These are phyloP conservation scores for Oligia latruncula DNA, from an alignment of 2,888 invertebrate species.

Conservation along the genomic window DNA sequence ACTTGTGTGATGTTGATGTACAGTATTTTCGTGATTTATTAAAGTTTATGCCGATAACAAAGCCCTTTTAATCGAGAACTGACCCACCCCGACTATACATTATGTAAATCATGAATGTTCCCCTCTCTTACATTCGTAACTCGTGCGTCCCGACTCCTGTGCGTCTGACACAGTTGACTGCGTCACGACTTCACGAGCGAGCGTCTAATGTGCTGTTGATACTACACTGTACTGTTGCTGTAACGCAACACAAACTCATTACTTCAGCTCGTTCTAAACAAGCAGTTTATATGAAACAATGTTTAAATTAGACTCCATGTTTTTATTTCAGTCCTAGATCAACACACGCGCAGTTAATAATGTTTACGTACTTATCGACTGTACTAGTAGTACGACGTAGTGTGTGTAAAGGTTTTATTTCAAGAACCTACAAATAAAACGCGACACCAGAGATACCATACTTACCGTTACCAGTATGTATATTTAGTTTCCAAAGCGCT, in stretches of 20 bases:
- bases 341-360: constrained; percentile 24
- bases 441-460: no score
- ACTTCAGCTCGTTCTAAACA: constrained; percentile 17
- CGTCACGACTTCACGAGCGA: constrained; percentile 5
- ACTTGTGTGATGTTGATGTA: no score
- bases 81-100: no score
- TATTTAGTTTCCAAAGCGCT: neutral
- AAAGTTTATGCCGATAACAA: no score
- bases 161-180: neutral
- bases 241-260: constrained; percentile 36
- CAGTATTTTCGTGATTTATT: no score
- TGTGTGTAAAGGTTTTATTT: neutral
- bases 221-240: neutral
- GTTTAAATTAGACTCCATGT: constrained; percentile 33
- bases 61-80: no score
- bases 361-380: neutral
- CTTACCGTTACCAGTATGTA: no score
- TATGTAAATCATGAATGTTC: constrained; percentile 42
- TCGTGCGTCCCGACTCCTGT: neutral
- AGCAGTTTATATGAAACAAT: constrained; percentile 26
- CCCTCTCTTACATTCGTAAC: neutral
- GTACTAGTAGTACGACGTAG: no score
- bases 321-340: constrained; percentile 27
- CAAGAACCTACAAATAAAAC: neutral
- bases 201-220: constrained; percentile 19